A percentile compares a stretch with the other conserved stretches of the same genome.
Conservation (phyloP, 1,140 invertebrate species). For the Trichonephila clavipes region DNA sequence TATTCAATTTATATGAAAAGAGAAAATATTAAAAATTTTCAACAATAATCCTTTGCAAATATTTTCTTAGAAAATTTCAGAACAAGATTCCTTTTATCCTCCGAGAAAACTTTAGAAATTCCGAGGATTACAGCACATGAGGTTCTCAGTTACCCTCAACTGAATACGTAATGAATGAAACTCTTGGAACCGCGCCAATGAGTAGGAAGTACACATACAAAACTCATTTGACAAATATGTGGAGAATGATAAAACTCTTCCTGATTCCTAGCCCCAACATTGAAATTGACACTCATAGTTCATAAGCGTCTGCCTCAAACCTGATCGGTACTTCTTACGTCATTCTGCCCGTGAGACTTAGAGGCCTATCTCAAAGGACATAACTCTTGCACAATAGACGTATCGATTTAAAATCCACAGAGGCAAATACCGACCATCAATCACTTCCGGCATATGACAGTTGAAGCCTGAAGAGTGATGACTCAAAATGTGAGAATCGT, state of each 20-base stretch:
- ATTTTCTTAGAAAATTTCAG: no score
- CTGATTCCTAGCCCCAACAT: not conserved
- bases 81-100: no score
- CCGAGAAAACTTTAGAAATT: no score
- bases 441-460: constrained; percentile 41
- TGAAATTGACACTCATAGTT: no score
- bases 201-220: not conserved
- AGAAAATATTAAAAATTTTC: no score
- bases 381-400: constrained; percentile 25
- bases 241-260: not conserved
- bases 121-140: no score
- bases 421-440: constrained; percentile 21
- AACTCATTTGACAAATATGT: not conserved
- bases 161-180: no score
- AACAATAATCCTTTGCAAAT: no score
- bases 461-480: constrained; percentile 39
- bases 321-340: not conserved
- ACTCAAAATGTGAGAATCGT: constrained; percentile 22
- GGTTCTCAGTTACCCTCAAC: no score
- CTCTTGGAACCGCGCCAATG: not conserved
- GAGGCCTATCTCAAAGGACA: not conserved
- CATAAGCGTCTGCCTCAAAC: not conserved
- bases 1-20: no score
- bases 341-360: not conserved
- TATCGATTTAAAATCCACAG: constrained; percentile 15